A percentile compares a stretch with the other conserved stretches of the same genome.
These are phyloP conservation scores for Smittia sp. DNA, from an alignment of 2,888 invertebrate genomes.

Conservation along the genomic window DNA sequence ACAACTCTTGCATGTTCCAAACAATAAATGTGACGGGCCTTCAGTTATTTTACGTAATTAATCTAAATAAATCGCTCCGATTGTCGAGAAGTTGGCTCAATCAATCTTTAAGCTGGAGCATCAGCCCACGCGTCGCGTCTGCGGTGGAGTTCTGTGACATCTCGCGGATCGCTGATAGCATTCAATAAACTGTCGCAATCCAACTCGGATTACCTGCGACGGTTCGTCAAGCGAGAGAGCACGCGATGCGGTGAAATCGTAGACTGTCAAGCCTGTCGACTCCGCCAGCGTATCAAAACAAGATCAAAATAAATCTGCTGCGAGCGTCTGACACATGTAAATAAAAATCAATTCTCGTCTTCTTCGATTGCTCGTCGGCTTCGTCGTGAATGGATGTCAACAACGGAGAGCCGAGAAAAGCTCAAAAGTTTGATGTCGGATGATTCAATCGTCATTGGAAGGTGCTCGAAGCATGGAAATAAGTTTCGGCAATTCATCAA, in stretches of 20 bases:
- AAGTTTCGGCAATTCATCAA: neutral
- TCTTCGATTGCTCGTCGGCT: neutral
- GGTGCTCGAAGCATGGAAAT: neutral
- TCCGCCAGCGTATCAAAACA: constrained; percentile 20
- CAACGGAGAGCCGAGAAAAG: too few species aligned
- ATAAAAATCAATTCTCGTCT: constrained; percentile 3
- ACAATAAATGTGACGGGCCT: neutral
- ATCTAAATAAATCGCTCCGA: neutral
- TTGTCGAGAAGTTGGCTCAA: too few species aligned
- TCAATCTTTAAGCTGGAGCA: too few species aligned
- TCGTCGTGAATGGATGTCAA: neutral
- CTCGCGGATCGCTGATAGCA: neutral
- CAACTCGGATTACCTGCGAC: neutral
- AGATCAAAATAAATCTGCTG: constrained; percentile 30
- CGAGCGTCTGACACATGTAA: constrained; percentile 16
- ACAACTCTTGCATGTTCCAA: neutral
- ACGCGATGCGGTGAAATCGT: neutral
- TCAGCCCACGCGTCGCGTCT: too few species aligned
- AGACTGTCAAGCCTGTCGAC: constrained; percentile 23
- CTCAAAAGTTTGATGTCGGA: neutral
- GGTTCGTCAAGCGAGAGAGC: neutral
- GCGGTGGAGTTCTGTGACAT: too few species aligned
- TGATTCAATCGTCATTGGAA: neutral
- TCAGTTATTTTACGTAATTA: neutral
- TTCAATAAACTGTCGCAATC: neutral